Percentiles rank a stretch among this genome's conserved stretches.
Evolutionary conservation across 2,113 vertebrate genomes (phyloP).

Genomic region (Panurus biarmicus): DNA sequence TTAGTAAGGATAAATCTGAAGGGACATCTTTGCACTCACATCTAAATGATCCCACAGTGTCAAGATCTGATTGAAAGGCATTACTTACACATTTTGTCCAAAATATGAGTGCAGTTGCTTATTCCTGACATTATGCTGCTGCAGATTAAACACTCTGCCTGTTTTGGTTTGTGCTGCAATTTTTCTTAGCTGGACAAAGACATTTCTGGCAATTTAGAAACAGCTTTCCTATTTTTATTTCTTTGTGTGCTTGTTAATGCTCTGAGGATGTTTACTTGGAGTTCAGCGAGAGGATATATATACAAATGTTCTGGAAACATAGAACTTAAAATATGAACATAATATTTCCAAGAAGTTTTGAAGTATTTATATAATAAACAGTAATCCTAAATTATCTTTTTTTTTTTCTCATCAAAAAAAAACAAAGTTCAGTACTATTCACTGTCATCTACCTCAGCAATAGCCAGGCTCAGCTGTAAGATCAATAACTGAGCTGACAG

Average conservation of each 20-base stretch:
- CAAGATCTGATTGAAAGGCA: constrained; percentile 12
- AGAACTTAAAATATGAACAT: background rate
- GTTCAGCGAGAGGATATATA: background rate
- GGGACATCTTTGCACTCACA: background rate
- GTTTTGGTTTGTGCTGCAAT: constrained; percentile 47
- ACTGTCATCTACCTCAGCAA: background rate
- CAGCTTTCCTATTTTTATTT: constrained; percentile 19
- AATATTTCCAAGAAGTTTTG: constrained; percentile 35
- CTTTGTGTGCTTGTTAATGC: background rate
- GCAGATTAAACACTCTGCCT: constrained; percentile 13
- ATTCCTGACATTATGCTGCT: constrained; percentile 31
- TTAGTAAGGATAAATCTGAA: background rate
- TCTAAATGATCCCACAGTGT: background rate
- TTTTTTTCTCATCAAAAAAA: background rate
- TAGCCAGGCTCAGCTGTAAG: background rate
- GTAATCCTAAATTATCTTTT: constrained; percentile 13
- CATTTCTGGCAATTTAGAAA: constrained; percentile 64
- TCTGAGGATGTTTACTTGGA: background rate
- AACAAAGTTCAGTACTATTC: background rate
- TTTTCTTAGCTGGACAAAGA: constrained; percentile 57
- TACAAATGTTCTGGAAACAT: background rate
- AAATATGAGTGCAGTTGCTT: background rate
- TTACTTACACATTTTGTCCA: background rate
- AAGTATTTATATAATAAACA: background rate
- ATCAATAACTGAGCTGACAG: background rate